phyloP scores from a whole-genome alignment of 2,888 invertebrate genomes.

The Megastigmus dorsalis region DNA sequence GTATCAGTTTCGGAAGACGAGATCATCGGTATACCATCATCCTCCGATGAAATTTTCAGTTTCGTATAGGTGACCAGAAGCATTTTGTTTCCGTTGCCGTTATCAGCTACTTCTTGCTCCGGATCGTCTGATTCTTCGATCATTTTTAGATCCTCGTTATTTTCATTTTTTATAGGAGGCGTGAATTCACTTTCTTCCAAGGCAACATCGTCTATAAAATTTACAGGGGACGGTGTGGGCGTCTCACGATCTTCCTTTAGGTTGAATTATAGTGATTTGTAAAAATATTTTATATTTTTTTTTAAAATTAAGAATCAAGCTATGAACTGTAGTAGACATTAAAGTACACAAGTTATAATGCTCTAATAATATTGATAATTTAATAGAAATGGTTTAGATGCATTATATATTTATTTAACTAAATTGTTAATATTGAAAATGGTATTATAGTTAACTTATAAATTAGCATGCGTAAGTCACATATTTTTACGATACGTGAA shows the following conservation, averaged over 20 bases:
- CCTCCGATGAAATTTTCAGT: conserved; percentile 18
- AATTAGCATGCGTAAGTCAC: too few species aligned
- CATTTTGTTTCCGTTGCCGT: neutral
- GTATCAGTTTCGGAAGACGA: conserved; percentile 69
- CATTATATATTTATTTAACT: too few species aligned
- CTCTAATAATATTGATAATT: too few species aligned
- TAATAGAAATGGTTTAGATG: too few species aligned
- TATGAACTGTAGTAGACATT: too few species aligned
- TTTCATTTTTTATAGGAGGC: neutral
- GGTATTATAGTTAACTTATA: too few species aligned
- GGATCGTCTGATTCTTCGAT: neutral
- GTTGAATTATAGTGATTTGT: conserved; percentile 1
- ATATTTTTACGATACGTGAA: too few species aligned
- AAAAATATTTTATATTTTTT: too few species aligned
- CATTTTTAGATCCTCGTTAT: conserved; percentile 1
- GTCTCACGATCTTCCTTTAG: conserved; percentile 67
- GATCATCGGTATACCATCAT: conserved; percentile 64
- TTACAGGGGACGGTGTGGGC: conserved; percentile 63
- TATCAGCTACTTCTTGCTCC: neutral
- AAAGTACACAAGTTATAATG: too few species aligned
- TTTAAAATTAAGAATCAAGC: neutral
- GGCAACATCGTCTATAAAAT: conserved; percentile 58
- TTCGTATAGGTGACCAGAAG: conserved; percentile 34
- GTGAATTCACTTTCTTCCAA: neutral
- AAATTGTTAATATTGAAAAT: too few species aligned